These are phyloP conservation scores for Ylistrum balloti DNA, from an alignment of 1,140 invertebrate species.

Conservation along the genomic window DNA sequence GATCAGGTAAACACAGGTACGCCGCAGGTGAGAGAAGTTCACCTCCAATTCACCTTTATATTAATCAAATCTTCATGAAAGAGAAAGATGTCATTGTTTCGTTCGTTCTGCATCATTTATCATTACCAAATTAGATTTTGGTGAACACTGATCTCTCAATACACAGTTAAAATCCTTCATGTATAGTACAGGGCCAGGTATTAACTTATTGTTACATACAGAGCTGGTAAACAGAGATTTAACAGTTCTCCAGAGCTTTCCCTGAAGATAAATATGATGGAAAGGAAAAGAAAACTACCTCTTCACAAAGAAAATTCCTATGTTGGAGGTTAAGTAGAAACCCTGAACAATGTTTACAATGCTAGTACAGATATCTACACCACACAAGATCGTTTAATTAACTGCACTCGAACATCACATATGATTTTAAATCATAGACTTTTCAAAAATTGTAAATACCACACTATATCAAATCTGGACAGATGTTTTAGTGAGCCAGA, in stretches of 20 bases:
- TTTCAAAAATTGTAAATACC: no score
- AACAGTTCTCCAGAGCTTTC: no score
- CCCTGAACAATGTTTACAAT: no score
- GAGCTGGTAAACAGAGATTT: background rate
- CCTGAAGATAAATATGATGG: background rate
- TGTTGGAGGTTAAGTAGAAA: no score
- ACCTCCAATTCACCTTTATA: background rate
- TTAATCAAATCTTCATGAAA: background rate
- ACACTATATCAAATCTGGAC: no score
- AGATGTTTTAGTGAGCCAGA: no score
- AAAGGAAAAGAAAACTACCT: background rate
- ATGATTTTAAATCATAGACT: no score
- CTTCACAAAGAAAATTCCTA: no score
- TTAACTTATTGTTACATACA: background rate
- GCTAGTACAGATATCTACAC: no score
- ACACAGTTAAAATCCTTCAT: background rate
- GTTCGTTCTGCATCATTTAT: constrained; percentile 2
- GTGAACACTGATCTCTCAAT: background rate
- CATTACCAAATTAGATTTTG: constrained; percentile 20
- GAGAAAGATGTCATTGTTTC: background rate
- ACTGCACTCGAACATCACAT: no score
- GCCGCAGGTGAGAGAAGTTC: background rate
- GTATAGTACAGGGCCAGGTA: background rate
- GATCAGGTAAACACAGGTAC: constrained; percentile 28
- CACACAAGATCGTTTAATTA: no score